Evolutionary conservation across 2,888 invertebrate genomes (phyloP), one percentile per base, ranked within the genome.

Genomic region (Eupithecia subumbrata): DNA sequence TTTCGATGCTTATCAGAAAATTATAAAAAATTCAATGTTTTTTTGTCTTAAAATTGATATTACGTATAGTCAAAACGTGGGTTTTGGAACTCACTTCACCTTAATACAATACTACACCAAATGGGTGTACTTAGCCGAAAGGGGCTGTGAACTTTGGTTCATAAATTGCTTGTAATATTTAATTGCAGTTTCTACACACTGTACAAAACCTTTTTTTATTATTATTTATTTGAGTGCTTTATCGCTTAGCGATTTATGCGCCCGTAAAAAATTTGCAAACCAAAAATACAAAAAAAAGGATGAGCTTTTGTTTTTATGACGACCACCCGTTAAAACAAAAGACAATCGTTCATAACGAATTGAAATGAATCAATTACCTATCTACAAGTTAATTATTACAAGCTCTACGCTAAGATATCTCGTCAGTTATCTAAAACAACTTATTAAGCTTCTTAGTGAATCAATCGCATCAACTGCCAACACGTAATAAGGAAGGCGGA

Each of bases 401-500:
- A 60, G 25, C 25, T 25, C 56, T 60, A 60, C 12, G 60, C 25
- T 25, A 1, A 25, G 12, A 25, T 14, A 60, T 60, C 60, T 60
- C 25, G 12, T 25, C 14, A 14, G 9, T 64, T 64, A 64, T 64
- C 64, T 64, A 64, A 34, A 64, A 8, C 64, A 34, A 9, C 18
- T 64, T 64, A 64, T 34, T 34, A 30, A 34, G 34, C 18, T 64
- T 18, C 52, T 52, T 22, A 56, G 11, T 56, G 52, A n/a, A 48
- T 22, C 52, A 56, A 56, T 56, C 52, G 52, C 22, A 22, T 22
- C 52, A 56, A 56, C 52, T 18, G 25, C 43, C 30, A 64, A 71
- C 66, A 76, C 72, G 72, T 75, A 71, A 67, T 76, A 73, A 67
- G 70, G 71, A 71, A 72, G 73, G 74, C 69, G 76, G 64, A 37